These are phyloP conservation scores for Caloenas nicobarica DNA, from an alignment of 2,113 vertebrate species.

Conservation along the genomic window DNA sequence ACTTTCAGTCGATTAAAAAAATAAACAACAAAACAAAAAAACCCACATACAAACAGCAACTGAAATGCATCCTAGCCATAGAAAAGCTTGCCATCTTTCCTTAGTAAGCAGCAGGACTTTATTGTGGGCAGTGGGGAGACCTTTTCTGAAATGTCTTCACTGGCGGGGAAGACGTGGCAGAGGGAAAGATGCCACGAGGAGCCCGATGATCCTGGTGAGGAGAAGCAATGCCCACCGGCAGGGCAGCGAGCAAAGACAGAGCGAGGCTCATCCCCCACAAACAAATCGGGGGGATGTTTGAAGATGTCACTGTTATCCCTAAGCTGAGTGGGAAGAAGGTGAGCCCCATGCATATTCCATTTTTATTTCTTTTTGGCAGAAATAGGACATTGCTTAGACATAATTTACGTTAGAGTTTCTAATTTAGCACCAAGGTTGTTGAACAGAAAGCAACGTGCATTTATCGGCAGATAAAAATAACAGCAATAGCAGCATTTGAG, in stretches of 20 bases:
- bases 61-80: not conserved
- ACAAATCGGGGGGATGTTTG: not conserved
- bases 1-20: not conserved
- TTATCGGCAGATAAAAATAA: conserved; percentile 47
- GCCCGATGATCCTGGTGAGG: not conserved
- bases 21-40: not conserved
- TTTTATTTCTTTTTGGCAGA: conserved; percentile 45
- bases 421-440: conserved; percentile 38
- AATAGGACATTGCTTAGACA: conserved; percentile 25
- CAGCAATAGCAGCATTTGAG: not conserved
- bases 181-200: fast-evolving
- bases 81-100: not conserved
- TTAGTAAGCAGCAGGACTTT: not conserved
- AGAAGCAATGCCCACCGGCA: too few species aligned
- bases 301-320: not conserved
- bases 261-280: fast-evolving
- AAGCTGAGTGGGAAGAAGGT: conserved; percentile 4
- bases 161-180: not conserved
- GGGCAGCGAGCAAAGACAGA: not conserved
- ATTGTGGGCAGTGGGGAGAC: not conserved
- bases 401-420: conserved; percentile 33
- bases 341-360: not conserved
- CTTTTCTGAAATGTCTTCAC: not conserved
- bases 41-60: not conserved
- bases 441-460: not conserved